Evolutionary conservation across 2,113 vertebrate genomes (phyloP).

Genomic region (Sturnus vulgaris): DNA sequence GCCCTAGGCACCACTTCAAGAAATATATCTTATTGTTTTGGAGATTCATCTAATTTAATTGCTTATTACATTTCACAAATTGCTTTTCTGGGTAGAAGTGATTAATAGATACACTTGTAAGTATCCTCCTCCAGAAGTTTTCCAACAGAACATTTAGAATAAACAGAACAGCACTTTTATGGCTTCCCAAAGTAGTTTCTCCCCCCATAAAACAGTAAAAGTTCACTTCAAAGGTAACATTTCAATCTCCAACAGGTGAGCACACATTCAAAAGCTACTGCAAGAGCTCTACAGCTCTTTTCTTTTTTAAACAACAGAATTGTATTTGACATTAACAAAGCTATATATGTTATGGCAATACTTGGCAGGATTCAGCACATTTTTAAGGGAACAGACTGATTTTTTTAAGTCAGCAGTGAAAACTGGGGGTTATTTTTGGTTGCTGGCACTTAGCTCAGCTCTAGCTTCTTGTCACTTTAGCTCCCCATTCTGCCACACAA

Average conservation of each 20-base stretch:
- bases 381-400: neutral
- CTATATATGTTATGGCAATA: neutral
- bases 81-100: neutral
- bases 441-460: neutral
- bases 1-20: neutral
- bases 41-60: neutral
- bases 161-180: neutral
- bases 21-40: neutral
- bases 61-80: constrained; percentile 6
- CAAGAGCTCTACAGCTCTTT: neutral
- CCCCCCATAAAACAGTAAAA: neutral
- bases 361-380: neutral
- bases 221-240: neutral
- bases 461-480: neutral
- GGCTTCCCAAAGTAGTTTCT: neutral
- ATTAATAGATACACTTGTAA: constrained; percentile 9
- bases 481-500: neutral
- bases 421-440: constrained; percentile 8
- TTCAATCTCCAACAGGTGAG: neutral
- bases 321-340: neutral
- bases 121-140: neutral
- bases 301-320: neutral
- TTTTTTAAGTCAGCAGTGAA: constrained; percentile 5
- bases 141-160: neutral
- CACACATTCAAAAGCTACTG: neutral